Base-by-base conservation (phyloP, 2,797 vertebrate genomes). In the Nasua narica region DNA sequence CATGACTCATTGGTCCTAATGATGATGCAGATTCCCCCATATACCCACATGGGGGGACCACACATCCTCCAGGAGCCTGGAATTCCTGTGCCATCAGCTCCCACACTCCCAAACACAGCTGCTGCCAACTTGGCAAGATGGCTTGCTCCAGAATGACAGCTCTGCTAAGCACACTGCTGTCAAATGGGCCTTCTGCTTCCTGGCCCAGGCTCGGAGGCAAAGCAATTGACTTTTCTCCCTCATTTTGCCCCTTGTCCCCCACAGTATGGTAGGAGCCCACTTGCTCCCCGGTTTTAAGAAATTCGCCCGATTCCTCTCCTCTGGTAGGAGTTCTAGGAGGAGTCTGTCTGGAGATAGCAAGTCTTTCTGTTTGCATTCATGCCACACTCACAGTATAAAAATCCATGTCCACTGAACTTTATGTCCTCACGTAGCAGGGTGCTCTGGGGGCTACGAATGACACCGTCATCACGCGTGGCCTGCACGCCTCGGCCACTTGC, bases 131-230 rank as follows among this genome's bases (percentile, higher is more conserved):
- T 86, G 96, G 92, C 82, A 92, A 89, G 81, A 69, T 2, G n/a
- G 86, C 50, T 87, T 1, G 0, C 46, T 83, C 77, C 81, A 79
- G 32, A 97, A 86, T 77, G 87, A 91, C 95, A 92, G 82, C 85
- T 60, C 90, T 93, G 93, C 85, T 97, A 97, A 96, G 27, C 40
- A 32, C n/a, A n/a, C 77, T 62, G 46, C 96, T 37, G 16, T 97
- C 85, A 90, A 67, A 37, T 46, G 62, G 83, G 76, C 84, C 95
- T 89, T 89, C 95, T 94, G 95, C 84, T 86, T 72, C 77, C 72
- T 86, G 83, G 89, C 65, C 46, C 54, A 32, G 27, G 60, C 77
- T 95, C 40, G 32, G 43, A 87, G 74, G 89, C 46, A 81, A 84
- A 86, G 77, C 95, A 85, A 93, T 13, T 43, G 77, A 35, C 69